These are phyloP conservation scores for Hipposideros armiger DNA, from an alignment of 2,113 vertebrate species.

Conservation along the genomic window DNA sequence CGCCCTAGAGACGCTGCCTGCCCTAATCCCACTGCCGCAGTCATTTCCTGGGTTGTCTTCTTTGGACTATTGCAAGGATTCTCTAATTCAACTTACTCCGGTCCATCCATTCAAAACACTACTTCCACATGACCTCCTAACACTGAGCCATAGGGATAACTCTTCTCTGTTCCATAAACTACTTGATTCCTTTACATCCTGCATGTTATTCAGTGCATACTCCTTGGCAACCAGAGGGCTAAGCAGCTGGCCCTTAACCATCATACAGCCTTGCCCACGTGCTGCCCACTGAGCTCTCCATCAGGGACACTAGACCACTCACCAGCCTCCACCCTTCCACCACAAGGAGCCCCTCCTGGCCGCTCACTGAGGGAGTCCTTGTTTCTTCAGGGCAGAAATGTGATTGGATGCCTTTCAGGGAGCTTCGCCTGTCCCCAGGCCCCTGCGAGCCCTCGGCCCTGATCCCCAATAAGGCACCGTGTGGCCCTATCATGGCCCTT, in stretches of 20 bases:
- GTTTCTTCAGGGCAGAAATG: not conserved
- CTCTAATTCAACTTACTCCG: rapidly evolving
- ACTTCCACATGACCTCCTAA: too few relatives aligned
- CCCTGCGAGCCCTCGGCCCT: rapidly evolving
- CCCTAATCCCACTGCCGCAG: rapidly evolving
- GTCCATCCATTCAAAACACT: too few relatives aligned
- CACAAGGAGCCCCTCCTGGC: rapidly evolving
- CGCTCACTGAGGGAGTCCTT: rapidly evolving
- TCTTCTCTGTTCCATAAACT: not conserved
- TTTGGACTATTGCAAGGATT: rapidly evolving
- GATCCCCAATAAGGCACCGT: rapidly evolving
- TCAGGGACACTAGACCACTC: rapidly evolving
- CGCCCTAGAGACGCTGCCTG: rapidly evolving
- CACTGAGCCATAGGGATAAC: rapidly evolving
- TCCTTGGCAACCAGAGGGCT: not conserved
- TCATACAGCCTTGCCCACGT: rapidly evolving
- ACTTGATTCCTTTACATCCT: too few relatives aligned
- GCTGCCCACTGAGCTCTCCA: not conserved
- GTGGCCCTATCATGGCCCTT: rapidly evolving
- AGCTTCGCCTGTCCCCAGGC: not conserved
- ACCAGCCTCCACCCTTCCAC: rapidly evolving
- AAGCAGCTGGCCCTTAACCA: rapidly evolving
- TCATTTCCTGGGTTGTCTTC: not conserved
- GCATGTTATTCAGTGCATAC: rapidly evolving
- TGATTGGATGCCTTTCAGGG: rapidly evolving